phyloP scores from a whole-genome alignment of 2,113 vertebrate genomes.

The Pelecanus crispus region DNA sequence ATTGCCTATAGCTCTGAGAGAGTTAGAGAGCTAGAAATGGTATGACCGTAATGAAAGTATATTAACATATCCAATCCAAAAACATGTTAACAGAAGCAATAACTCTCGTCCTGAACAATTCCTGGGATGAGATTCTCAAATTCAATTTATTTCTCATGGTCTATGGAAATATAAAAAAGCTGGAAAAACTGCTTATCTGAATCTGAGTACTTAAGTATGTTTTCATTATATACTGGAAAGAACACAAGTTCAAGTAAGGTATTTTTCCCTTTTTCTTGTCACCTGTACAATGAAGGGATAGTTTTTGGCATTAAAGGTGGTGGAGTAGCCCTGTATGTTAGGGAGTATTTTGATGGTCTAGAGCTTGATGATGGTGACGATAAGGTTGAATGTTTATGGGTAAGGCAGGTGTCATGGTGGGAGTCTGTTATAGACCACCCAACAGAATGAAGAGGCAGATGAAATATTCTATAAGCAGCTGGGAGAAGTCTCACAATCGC shows the following conservation, averaged over 20 bases:
- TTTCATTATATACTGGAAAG: background rate
- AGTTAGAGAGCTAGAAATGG: background rate
- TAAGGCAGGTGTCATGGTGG: too few relatives aligned
- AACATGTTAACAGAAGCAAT: conserved; percentile 16
- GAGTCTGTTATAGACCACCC: too few relatives aligned
- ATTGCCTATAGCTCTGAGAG: background rate
- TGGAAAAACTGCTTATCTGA: background rate
- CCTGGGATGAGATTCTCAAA: background rate
- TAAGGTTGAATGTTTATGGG: too few relatives aligned
- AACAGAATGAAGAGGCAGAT: too few relatives aligned
- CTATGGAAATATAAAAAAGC: background rate
- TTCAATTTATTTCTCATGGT: conserved; percentile 11
- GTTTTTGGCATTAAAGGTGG: background rate
- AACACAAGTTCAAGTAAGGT: background rate
- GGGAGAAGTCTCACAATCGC: too few relatives aligned
- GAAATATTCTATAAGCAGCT: too few relatives aligned
- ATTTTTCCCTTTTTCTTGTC: background rate
- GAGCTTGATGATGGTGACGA: too few relatives aligned
- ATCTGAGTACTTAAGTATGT: background rate
- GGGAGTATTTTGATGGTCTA: too few relatives aligned
- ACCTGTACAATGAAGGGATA: background rate
- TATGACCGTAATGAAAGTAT: background rate
- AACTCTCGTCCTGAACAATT: background rate
- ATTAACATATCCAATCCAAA: conserved; percentile 21
- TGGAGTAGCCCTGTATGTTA: too few relatives aligned